Base-by-base conservation (phyloP, 23 tunicate species). In the Trididemnum nubilum region DNA sequence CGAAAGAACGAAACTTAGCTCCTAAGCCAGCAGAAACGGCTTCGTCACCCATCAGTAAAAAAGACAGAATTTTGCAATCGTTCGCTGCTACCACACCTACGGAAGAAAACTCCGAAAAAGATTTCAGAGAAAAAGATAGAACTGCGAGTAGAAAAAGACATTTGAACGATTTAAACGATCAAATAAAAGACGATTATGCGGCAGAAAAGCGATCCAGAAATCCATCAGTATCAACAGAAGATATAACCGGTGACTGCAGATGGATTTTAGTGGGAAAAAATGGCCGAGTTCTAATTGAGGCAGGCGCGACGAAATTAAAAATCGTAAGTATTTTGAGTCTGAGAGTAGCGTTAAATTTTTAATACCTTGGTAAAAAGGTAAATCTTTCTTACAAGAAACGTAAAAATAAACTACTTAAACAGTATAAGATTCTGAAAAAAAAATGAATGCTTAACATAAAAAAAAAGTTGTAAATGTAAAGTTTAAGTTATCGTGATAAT, bases 1-100 rank as follows among this genome's bases (percentile, higher is more conserved):
- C 15, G 15, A 44, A 44, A 44, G 54, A 44, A 44, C 9, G 54
- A 44, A 44, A 44, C 54, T 7, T 7, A 31, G 33, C 38, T 67
- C 74, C 31, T 4, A 67, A 67, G n/a, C 38, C 7, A 31, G n/a
- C 12, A 3, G 74, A 67, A 31, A 67, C 31, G 31, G 37, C 74
- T 33, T 4, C 38, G 15, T 61, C 67, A 3, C 74, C 74, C 12
- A 33, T 31, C 37, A 67, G 74, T n/a, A 67, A 67, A 33, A 67
- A 67, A 67, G 74, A 33, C 9, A 67, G 74, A 67, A 67, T 67
- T 9, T 33, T 67, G 4, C 37, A 67, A 33, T 67, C 74, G 38
- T 31, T 67, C 7, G 74, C 74, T 12, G 74, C 74, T 33, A 3
- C 74, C 31, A 67, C 38, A 7, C 37, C 38, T 4, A 7, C 74